Conservation (phyloP, 2,113 vertebrate genomes). For the Neolamprologus toae region DNA sequence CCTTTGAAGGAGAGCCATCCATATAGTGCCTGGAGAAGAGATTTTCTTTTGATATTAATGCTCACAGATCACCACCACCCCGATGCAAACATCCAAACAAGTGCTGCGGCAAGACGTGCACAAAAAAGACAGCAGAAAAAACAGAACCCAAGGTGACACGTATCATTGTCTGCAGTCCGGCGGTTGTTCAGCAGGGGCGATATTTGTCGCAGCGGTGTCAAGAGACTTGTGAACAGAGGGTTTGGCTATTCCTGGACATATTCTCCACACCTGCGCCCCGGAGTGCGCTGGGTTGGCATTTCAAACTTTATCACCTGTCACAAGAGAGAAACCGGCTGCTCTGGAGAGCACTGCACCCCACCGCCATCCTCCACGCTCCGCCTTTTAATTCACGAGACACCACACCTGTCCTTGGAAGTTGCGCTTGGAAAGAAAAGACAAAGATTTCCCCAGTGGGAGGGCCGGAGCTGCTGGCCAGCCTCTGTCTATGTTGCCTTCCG, state of each 20-base stretch:
- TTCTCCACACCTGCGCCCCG: constrained; percentile 44
- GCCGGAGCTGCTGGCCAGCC: neutral
- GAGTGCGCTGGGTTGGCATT: constrained; percentile 33
- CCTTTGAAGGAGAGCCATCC: neutral
- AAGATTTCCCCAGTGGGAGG: neutral
- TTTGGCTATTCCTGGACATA: constrained; percentile 42
- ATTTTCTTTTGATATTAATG: neutral
- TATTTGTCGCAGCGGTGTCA: neutral
- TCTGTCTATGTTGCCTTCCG: neutral
- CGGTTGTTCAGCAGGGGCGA: neutral
- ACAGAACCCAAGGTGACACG: constrained; percentile 28
- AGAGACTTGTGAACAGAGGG: constrained; percentile 51
- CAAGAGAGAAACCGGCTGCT: constrained; percentile 32
- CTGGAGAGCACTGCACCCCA: neutral
- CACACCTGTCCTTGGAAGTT: constrained; percentile 29
- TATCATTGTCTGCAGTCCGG: neutral
- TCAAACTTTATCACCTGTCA: constrained; percentile 64
- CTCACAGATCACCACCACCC: neutral
- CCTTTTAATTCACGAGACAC: neutral
- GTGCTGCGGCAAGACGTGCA: neutral
- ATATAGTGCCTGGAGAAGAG: neutral
- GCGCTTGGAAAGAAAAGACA: neutral
- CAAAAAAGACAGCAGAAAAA: neutral
- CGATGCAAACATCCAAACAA: neutral
- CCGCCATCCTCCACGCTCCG: neutral